These are phyloP conservation scores for Hymenopus coronatus DNA, from an alignment of 2,888 invertebrate species.

Conservation along the genomic window DNA sequence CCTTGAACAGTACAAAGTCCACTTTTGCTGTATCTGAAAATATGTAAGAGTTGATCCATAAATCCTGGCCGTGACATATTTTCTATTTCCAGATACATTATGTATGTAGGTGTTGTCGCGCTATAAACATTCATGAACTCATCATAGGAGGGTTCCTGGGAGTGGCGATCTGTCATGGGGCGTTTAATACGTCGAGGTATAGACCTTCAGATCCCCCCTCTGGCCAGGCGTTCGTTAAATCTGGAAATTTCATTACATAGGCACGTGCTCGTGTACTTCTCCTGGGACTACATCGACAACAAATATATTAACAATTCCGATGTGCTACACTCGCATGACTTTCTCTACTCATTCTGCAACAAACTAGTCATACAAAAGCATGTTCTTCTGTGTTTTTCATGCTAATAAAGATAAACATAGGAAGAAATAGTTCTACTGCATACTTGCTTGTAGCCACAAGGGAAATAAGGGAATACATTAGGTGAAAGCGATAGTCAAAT, in stretches of 20 bases:
- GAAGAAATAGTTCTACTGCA: too few relatives aligned
- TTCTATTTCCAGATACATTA: background rate
- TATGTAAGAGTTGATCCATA: background rate
- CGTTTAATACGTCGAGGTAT: background rate
- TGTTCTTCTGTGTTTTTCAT: too few relatives aligned
- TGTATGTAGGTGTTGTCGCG: background rate
- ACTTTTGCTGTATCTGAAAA: background rate
- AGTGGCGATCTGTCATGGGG: background rate
- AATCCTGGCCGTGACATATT: background rate
- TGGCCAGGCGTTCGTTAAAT: background rate
- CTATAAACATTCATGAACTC: background rate
- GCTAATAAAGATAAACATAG: too few relatives aligned
- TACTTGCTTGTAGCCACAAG: too few relatives aligned
- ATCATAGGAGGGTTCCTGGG: background rate
- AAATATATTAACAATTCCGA: too few relatives aligned
- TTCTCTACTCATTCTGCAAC: too few relatives aligned
- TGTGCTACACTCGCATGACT: too few relatives aligned
- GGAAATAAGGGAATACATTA: too few relatives aligned
- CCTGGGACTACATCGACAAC: too few relatives aligned
- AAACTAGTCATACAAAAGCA: too few relatives aligned
- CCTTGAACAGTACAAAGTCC: too few relatives aligned
- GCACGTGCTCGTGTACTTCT: background rate
- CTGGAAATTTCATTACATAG: background rate
- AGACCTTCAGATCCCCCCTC: background rate
- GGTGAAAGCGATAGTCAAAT: too few relatives aligned